phyloP scores from a whole-genome alignment of 1,140 invertebrate genomes.

The Drosophila littoralis region DNA sequence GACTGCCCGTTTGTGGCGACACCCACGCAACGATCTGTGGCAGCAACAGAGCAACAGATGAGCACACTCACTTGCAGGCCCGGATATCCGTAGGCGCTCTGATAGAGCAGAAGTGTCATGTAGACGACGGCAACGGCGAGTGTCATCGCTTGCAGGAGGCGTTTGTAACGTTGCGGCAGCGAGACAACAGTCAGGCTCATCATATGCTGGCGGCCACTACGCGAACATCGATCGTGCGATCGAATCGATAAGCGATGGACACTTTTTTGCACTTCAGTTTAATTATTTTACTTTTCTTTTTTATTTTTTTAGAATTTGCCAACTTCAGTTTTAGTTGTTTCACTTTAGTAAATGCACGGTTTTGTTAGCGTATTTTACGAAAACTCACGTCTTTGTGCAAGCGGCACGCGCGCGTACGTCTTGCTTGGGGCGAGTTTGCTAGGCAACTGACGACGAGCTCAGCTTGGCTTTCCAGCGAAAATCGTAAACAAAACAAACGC shows the following conservation, averaged over 20 bases:
- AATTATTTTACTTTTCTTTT: conserved; percentile 5
- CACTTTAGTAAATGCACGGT: neutral
- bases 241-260: conserved; percentile 31
- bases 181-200: conserved; percentile 81
- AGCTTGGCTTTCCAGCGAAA: conserved; percentile 53
- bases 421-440: conserved; percentile 65
- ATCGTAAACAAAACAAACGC: conserved; percentile 73
- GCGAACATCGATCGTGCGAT: conserved; percentile 63
- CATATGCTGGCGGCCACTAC: conserved; percentile 66
- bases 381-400: conserved; percentile 20
- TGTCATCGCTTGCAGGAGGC: conserved; percentile 83
- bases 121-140: conserved; percentile 83
- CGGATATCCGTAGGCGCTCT: conserved; percentile 84
- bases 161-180: conserved; percentile 84
- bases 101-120: conserved; percentile 81
- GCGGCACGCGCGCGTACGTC: conserved; percentile 66
- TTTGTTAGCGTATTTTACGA: conserved; percentile 26
- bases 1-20: neutral
- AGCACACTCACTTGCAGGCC: conserved; percentile 74
- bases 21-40: conserved; percentile 34
- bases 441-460: conserved; percentile 50
- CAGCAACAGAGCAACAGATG: neutral
- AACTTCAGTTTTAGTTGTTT: neutral
- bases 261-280: conserved; percentile 8
- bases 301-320: neutral